A percentile compares a stretch with the other conserved stretches of the same genome.
These are phyloP conservation scores for Chelonoidis abingdonii DNA, from an alignment of 2,113 vertebrate species.

Conservation along the genomic window DNA sequence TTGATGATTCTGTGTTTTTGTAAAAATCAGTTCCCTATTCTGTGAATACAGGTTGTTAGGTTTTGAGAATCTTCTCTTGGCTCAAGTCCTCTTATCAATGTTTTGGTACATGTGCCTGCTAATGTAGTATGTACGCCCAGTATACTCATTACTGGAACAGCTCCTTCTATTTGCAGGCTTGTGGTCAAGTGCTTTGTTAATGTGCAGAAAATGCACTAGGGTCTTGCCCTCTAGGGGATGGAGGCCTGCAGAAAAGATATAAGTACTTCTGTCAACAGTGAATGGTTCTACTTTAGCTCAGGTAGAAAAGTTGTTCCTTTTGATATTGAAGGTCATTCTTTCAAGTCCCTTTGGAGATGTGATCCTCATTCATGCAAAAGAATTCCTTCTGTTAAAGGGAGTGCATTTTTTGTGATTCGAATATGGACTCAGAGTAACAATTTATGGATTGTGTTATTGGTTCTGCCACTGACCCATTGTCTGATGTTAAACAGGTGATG, in stretches of 20 bases:
- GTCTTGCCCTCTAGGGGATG: neutral
- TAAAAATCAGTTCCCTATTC: neutral
- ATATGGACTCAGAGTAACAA: neutral
- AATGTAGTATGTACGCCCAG: neutral
- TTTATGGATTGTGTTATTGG: slow-evolving; percentile 1
- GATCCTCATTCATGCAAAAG: slow-evolving; percentile 3
- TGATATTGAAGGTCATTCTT: neutral
- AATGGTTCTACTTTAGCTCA: slow-evolving; percentile 40
- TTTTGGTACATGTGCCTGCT: neutral
- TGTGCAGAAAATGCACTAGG: neutral
- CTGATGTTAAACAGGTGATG: neutral
- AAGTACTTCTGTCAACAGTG: neutral
- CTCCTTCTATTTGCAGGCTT: neutral
- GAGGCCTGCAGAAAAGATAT: slow-evolving; percentile 2
- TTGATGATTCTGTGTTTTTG: neutral
- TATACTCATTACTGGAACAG: neutral
- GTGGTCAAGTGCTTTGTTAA: slow-evolving; percentile 24
- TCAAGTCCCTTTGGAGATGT: slow-evolving; percentile 11
- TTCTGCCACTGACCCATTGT: neutral
- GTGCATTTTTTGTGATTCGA: slow-evolving; percentile 25
- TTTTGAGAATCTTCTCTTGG: neutral
- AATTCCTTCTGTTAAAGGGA: slow-evolving; percentile 7
- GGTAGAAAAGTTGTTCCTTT: slow-evolving; percentile 30
- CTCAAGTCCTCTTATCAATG: neutral
- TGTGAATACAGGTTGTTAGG: neutral